Base-by-base conservation (phyloP, 2,113 vertebrate species). In the Paralichthys olivaceus region DNA sequence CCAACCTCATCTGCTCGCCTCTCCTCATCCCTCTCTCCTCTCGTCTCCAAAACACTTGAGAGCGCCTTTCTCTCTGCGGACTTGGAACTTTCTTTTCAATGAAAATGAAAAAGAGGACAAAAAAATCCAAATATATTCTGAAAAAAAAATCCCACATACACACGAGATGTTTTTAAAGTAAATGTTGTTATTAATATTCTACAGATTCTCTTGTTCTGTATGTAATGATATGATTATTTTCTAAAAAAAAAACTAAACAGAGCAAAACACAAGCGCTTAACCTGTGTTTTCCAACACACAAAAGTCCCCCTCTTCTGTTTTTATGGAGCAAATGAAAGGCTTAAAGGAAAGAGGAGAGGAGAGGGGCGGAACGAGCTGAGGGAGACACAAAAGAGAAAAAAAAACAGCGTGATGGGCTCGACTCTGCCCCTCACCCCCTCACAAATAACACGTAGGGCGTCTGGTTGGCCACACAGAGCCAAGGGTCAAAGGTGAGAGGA, bases 151-250 rank as follows among this genome's bases (percentile, higher is more conserved):
- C 17, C 0, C 85, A 87, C 80, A 70, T 80, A 88, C 80, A 88
- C 85, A 72, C 81, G 1, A 92, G 84, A 86, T 81, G 87, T 93
- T 93, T 93, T 94, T 92, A 87, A 93, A 92, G 81, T 94, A 91
- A 89, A 89, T 91, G 91, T 94, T 93, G 90, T 93, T 94, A 90
- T 94, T 92, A 91, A 91, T 93, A 94, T 92, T 90, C 91, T 92
- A 86, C 89, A 90, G 90, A 92, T 93, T 87, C 83, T 93, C 87
- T 92, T 94, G 92, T 91, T 94, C 92, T 93, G 90, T 91, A 93
- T 91, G 91, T 93, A 86, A 93, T 87, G 83, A 93, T 89, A 92
- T 89, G 87, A 92, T 92, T 90, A 91, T 94, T 94, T 94, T 94
- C 89, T 94, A 94, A 91, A 89, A 91, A 90, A 80, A 73, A 67